Evolutionary conservation across 2,888 invertebrate species (phyloP), one percentile per base, ranked within the genome.

Genomic region (Andrena bucephala): DNA sequence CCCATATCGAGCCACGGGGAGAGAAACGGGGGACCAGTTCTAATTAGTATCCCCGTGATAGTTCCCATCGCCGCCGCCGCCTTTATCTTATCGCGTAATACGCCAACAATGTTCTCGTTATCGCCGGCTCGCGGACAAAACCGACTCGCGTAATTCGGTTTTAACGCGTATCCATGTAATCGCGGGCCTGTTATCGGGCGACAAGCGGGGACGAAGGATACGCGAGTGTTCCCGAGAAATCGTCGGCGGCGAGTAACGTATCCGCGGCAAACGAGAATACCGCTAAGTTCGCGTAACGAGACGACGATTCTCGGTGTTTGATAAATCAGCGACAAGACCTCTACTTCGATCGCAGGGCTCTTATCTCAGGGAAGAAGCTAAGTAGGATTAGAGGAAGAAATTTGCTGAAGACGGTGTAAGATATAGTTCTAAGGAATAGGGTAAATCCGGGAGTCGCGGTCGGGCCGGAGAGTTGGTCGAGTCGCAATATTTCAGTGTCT

Each of bases 71-170:
- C 16, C 57, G 16, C 5, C 33, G 6, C 10, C 33, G 6, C 27
- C 29, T 63, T 74, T 78, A 85, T 85, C 85, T 85, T 85, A 85
- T 85, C 85, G 57, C 42, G 33, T 57, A 74, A 83, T 82, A 83
- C 76, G 83, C 76, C 72, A 62, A 79, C 80, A 73, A 80, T 84
- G 76, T 80, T 73, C 66, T 7, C 59, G 52, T 48, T 83, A 79
- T 70, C 75, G 59, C 13, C 50, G 31, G 63, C 52, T 76, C 66
- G 42, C 57, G 27, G 59, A 31, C 63, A 60, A 62, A 84, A 60
- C 60, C 59, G 70, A 81, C 67, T 29, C 73, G 78, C 79, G 85
- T 85, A 85, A 85, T 85, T 85, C 79, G 82, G 68, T 82, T 78
- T 70, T 77, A 85, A 85, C 85, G 78, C 81, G 78, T 71, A 74